These are phyloP conservation scores for Gallinago undulata DNA, from an alignment of 2,113 vertebrate genomes.

Conservation along the genomic window DNA sequence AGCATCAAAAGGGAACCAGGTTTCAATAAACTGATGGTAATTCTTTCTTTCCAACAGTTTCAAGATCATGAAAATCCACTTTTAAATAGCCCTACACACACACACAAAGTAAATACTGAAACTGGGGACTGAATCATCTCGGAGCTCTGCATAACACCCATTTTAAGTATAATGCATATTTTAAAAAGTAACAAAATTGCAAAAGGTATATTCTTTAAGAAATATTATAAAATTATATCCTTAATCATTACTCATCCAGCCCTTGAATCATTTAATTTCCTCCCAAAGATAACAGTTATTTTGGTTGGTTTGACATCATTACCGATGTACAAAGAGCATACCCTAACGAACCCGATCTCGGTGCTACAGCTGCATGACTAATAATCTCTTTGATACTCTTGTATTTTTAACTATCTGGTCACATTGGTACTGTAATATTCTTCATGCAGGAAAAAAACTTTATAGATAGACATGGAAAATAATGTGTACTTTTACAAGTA, in stretches of 20 bases:
- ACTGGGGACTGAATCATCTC: not conserved
- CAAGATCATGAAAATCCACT: not conserved
- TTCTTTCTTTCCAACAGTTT: not conserved
- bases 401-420: not conserved
- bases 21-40: not conserved
- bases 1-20: rapidly evolving
- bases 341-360: not conserved
- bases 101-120: not conserved
- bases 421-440: not conserved
- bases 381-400: not conserved
- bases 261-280: not conserved
- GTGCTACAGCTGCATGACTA: not conserved
- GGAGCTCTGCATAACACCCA: not conserved
- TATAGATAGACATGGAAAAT: not conserved
- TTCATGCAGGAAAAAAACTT: not conserved
- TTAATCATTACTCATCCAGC: not conserved
- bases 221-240: not conserved
- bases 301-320: not conserved
- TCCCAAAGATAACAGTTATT: not conserved
- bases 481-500: not conserved
- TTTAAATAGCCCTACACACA: not conserved
- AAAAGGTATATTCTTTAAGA: not conserved
- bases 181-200: not conserved
- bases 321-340: not conserved
- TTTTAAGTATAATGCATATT: not conserved